Conservation (phyloP, 2,113 vertebrate species). For the Clupea harengus region DNA sequence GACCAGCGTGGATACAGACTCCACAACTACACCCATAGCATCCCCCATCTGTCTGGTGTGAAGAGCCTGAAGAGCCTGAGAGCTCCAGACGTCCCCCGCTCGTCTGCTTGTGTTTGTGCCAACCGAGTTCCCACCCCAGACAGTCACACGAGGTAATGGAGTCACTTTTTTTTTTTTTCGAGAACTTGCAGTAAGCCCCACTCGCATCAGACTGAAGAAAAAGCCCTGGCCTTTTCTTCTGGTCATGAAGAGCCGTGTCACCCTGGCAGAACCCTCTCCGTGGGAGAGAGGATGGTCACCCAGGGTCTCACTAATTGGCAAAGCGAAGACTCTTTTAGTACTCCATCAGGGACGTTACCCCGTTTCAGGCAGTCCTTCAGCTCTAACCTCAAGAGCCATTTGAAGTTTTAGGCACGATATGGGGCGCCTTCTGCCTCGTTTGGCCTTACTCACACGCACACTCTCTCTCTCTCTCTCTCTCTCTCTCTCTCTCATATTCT, state of each 20-base stretch:
- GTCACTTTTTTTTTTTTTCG: not conserved
- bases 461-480: constrained; percentile 24
- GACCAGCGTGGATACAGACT: not conserved
- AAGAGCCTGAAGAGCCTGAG: not conserved
- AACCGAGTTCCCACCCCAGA: not conserved
- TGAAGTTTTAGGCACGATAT: not conserved
- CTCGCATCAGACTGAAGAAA: not conserved
- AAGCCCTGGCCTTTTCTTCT: not conserved
- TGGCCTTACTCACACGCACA: not conserved
- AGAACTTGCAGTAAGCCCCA: not conserved
- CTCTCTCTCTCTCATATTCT: too few relatives aligned
- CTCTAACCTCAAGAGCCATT: not conserved
- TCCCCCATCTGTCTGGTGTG: not conserved
- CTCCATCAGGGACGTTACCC: not conserved
- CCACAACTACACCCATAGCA: too few relatives aligned
- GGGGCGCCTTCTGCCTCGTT: too few relatives aligned
- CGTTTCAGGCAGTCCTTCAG: not conserved
- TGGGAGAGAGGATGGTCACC: not conserved
- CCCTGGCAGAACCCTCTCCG: not conserved
- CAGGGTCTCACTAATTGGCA: not conserved
- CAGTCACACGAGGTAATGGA: not conserved
- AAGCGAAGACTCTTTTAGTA: not conserved
- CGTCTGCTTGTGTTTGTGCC: not conserved
- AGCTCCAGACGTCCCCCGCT: not conserved
- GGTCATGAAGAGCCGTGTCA: not conserved